Evolutionary conservation across 2,888 invertebrate species (phyloP).

Genomic region (Trachelus iudaicus): DNA sequence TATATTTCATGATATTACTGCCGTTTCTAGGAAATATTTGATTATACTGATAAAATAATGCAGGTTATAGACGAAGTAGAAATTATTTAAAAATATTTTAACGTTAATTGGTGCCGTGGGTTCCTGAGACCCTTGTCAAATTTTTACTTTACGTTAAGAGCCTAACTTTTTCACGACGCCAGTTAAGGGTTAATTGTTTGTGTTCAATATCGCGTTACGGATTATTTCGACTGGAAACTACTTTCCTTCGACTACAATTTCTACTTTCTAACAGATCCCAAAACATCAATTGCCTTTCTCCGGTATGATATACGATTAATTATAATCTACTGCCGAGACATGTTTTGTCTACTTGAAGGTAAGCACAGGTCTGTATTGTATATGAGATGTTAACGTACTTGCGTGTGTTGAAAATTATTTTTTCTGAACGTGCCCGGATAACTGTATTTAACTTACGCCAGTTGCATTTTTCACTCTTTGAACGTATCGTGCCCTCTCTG

Average conservation of each 20-base stretch:
- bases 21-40: background rate
- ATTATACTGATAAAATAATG: background rate
- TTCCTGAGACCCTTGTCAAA: too few relatives aligned
- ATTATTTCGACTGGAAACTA: background rate
- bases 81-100: too few relatives aligned
- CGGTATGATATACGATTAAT: background rate
- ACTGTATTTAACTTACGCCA: background rate
- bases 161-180: too few relatives aligned
- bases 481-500: slow-evolving; percentile 20
- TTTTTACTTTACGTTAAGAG: too few relatives aligned
- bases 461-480: background rate
- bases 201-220: background rate
- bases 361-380: background rate
- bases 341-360: background rate
- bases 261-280: background rate
- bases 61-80: background rate
- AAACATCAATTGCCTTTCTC: background rate
- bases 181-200: background rate
- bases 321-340: background rate
- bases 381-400: background rate
- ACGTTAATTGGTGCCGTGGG: too few relatives aligned
- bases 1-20: background rate
- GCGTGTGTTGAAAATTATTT: background rate
- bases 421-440: background rate
- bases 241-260: background rate